Base-by-base conservation (phyloP, 2,797 vertebrate genomes). In the Benthosema pterotum region DNA sequence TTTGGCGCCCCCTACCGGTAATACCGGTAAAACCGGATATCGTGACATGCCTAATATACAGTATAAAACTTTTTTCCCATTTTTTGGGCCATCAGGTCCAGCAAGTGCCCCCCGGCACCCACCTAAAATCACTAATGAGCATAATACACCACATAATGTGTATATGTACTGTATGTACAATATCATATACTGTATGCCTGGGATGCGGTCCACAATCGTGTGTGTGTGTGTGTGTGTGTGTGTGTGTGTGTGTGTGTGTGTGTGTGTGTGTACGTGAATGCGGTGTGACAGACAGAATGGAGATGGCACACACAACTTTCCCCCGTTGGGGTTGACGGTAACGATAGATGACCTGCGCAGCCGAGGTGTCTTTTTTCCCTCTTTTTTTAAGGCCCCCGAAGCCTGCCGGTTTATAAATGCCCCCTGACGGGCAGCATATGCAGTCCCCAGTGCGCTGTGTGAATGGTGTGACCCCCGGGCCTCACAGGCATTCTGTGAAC, bases 201-300 rank as follows among this genome's bases (percentile, higher is more conserved):
- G 32, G 32, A 46, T 14, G n/a, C 45, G 3, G 4, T 13, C 45
- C 76, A 72, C 28, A 72, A 78, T 74, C 69, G 14, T 15, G 9
- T 11, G 45, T 13, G 12, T 45, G 19, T 15, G 17, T 47, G 60
- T 38, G 47, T 43, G 55, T 16, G 55, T 47, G 19, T 22, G 19
- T 22, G 19, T 22, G 19, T 25, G 22, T 25, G 22, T 25, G 22
- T 25, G 22, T 25, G 22, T 25, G 22, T 25, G 22, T 25, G 22
- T 25, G 22, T 25, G 22, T 25, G 22, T 25, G 22, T 25, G 22
- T 25, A 5, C 5, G 22, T 25, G 22, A 3, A 5, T 25, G 22
- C n/a, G 74, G 56, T 63, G 77, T 91, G 89, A 92, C 69, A 49
- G 89, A 90, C 83, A 82, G 42, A 91, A 91, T 89, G 87, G 76